Conservation (phyloP, 2,888 invertebrate species). For the Tenthredo distinguenda region DNA sequence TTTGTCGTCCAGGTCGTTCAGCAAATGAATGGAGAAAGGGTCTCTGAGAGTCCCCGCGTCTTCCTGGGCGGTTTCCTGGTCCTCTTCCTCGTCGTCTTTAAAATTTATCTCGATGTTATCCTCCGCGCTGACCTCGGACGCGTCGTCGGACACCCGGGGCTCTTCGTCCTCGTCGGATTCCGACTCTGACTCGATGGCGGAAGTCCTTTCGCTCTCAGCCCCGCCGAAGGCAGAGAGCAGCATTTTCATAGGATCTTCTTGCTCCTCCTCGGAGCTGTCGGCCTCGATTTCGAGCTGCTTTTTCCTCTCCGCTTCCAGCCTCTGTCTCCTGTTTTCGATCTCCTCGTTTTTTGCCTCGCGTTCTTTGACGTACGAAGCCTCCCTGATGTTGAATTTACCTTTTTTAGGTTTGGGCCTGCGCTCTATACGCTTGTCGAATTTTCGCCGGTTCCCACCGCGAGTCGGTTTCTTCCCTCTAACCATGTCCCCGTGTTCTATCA, state of each 20-base stretch:
- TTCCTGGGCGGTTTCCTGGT: constrained; percentile 75
- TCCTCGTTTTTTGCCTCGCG: constrained; percentile 70
- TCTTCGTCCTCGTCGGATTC: constrained; percentile 64
- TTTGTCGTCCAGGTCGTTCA: constrained; percentile 84
- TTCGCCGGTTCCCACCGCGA: constrained; percentile 68
- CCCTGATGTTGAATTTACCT: constrained; percentile 71
- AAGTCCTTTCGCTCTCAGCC: constrained; percentile 60
- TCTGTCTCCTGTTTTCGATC: constrained; percentile 71
- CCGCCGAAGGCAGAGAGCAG: constrained; percentile 79
- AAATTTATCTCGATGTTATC: constrained; percentile 58
- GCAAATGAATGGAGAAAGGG: constrained; percentile 86
- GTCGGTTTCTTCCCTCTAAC: constrained; percentile 65
- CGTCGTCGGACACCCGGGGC: background rate
- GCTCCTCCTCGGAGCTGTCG: constrained; percentile 79
- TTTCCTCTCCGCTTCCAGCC: constrained; percentile 78
- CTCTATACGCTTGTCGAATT: constrained; percentile 62
- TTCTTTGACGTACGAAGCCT: constrained; percentile 72
- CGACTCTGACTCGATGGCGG: constrained; percentile 75
- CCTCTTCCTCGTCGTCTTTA: constrained; percentile 70
- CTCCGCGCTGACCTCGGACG: constrained; percentile 48
- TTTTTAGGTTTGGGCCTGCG: constrained; percentile 67
- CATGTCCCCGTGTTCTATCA: constrained; percentile 60
- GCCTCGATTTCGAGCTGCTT: constrained; percentile 78
- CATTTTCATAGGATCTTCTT: constrained; percentile 79
- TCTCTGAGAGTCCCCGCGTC: constrained; percentile 78